Conservation (phyloP, 2,113 vertebrate genomes). For the Mungos mungo region DNA sequence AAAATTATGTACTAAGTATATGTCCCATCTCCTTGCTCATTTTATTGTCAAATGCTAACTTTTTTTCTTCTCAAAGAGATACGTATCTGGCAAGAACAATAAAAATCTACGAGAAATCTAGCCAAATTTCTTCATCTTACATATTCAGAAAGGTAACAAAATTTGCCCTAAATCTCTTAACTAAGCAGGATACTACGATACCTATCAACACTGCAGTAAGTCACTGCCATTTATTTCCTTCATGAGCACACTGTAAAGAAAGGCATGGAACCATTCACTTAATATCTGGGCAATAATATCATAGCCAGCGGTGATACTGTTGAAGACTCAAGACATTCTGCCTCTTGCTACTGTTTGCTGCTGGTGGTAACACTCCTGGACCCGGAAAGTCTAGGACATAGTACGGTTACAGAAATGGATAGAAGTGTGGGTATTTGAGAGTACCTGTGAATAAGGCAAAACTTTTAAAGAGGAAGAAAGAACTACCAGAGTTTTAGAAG, state of each 20-base stretch:
- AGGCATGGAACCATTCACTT: neutral
- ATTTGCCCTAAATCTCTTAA: neutral
- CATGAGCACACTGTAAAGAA: neutral
- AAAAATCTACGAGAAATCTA: neutral
- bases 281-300: neutral
- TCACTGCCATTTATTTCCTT: neutral
- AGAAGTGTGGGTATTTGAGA: neutral
- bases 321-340: neutral
- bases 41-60: neutral
- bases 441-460: neutral
- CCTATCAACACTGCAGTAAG: neutral
- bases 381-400: neutral
- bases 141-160: neutral
- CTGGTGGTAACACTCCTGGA: neutral
- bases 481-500: neutral
- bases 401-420: neutral
- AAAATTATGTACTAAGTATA: slow-evolving; percentile 1
- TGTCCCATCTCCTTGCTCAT: neutral
- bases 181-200: neutral
- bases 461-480: neutral
- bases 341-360: neutral
- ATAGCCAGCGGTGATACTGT: neutral
- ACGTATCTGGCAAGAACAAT: neutral
- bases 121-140: neutral
- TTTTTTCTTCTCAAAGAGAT: slow-evolving; percentile 16